These are phyloP conservation scores for Loxodonta africana DNA, from an alignment of 2,113 vertebrate species.

Conservation along the genomic window DNA sequence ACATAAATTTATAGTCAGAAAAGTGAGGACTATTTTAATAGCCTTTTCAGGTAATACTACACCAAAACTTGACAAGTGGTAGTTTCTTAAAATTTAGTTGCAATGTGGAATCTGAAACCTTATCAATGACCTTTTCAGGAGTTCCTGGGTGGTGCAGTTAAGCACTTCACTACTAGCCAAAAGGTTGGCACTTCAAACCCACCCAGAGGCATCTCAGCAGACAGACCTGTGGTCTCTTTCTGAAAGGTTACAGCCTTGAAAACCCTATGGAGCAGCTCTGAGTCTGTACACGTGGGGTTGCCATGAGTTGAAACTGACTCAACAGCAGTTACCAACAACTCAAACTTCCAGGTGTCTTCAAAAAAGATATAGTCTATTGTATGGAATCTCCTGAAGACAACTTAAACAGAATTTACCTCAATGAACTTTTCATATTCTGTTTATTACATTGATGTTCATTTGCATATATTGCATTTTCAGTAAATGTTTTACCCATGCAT, in stretches of 20 bases:
- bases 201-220: too few relatives aligned
- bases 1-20: constrained; percentile 8
- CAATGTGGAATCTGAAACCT: background rate
- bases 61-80: constrained; percentile 66
- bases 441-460: constrained; percentile 23
- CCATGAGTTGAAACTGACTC: background rate
- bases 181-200: too few relatives aligned
- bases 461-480: background rate
- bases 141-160: too few relatives aligned
- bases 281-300: background rate
- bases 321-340: background rate
- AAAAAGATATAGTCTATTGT: background rate
- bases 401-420: background rate
- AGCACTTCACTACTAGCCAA: too few relatives aligned
- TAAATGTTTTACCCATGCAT: constrained; percentile 3
- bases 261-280: too few relatives aligned
- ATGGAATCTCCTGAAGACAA: background rate
- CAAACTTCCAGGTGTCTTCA: background rate
- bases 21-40: constrained; percentile 15
- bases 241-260: too few relatives aligned
- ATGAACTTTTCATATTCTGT: background rate
- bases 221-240: too few relatives aligned
- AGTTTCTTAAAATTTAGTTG: constrained; percentile 54
- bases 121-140: too few relatives aligned
- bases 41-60: constrained; percentile 52